Percentiles rank a stretch among this genome's conserved stretches.
phyloP scores from a whole-genome alignment of 2,113 vertebrate species.

The Sebastes fasciatus region DNA sequence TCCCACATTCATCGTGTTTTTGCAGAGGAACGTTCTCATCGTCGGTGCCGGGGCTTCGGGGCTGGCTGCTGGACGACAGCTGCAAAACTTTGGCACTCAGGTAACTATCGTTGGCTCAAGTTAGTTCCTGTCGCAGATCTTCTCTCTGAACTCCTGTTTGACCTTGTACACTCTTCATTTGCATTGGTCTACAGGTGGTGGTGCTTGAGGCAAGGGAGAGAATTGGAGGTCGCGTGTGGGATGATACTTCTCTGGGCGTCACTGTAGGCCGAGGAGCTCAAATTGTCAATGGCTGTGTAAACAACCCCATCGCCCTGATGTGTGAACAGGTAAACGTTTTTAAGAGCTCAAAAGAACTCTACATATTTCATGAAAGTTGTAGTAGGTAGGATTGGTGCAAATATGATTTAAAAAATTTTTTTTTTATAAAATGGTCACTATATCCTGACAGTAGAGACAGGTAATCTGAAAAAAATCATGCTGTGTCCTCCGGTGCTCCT shows the following conservation, averaged over 20 bases:
- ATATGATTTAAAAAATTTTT: no score
- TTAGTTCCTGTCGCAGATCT: background rate
- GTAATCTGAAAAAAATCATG: no score
- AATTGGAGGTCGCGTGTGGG: slow-evolving; percentile 96
- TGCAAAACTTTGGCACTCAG: slow-evolving; percentile 96
- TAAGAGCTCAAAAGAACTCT: background rate
- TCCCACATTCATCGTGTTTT: slow-evolving; percentile 28
- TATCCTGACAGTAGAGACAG: no score
- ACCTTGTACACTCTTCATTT: background rate
- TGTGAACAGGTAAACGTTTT: slow-evolving; percentile 92
- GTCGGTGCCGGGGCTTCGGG: slow-evolving; percentile 95
- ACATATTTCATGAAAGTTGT: background rate
- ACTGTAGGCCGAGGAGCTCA: slow-evolving; percentile 95
- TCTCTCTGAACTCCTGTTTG: background rate
- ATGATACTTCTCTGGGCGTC: slow-evolving; percentile 90
- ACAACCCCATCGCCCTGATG: slow-evolving; percentile 98
- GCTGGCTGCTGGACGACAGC: slow-evolving; percentile 93
- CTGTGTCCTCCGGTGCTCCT: no score
- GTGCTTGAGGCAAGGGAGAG: slow-evolving; percentile 95
- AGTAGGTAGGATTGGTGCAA: no score
- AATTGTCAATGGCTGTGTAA: slow-evolving; percentile 96
- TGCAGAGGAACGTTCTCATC: slow-evolving; percentile 91
- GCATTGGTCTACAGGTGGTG: slow-evolving; percentile 85
- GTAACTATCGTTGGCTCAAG: slow-evolving; percentile 71
- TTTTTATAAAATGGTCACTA: no score